These are phyloP conservation scores for Alouatta palliata DNA, from an alignment of 2,113 vertebrate species.

Conservation along the genomic window DNA sequence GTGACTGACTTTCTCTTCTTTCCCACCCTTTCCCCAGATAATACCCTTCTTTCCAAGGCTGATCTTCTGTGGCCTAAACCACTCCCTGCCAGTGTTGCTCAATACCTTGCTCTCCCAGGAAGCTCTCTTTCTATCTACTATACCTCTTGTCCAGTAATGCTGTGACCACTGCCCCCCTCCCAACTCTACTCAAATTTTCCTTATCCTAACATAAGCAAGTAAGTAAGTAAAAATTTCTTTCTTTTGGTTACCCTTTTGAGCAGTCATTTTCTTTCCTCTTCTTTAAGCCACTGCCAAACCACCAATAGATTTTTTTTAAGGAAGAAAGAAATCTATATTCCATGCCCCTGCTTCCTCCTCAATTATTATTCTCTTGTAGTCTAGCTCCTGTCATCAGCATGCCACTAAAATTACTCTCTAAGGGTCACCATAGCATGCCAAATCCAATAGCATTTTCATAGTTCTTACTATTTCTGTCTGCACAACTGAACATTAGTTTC, in stretches of 20 bases:
- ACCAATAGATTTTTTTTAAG: not conserved
- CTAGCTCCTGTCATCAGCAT: not conserved
- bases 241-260: not conserved
- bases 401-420: constrained; percentile 40
- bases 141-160: not conserved
- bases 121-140: not conserved
- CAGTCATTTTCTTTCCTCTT: not conserved
- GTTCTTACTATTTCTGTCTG: not conserved
- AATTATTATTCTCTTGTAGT: not conserved
- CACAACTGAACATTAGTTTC: not conserved
- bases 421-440: not conserved
- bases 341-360: not conserved
- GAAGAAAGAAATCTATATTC: constrained; percentile 37
- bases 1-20: not conserved
- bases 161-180: not conserved
- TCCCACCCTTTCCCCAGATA: not conserved
- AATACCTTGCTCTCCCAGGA: not conserved
- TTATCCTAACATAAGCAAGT: not conserved
- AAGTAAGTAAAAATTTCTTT: constrained; percentile 26
- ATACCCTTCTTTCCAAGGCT: not conserved
- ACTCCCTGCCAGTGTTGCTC: not conserved
- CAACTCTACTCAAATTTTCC: not conserved
- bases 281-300: constrained; percentile 17
- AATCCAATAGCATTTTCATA: not conserved
- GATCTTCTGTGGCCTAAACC: not conserved